phyloP scores from a whole-genome alignment of 1,140 invertebrate species.

The Tachypleus tridentatus region DNA sequence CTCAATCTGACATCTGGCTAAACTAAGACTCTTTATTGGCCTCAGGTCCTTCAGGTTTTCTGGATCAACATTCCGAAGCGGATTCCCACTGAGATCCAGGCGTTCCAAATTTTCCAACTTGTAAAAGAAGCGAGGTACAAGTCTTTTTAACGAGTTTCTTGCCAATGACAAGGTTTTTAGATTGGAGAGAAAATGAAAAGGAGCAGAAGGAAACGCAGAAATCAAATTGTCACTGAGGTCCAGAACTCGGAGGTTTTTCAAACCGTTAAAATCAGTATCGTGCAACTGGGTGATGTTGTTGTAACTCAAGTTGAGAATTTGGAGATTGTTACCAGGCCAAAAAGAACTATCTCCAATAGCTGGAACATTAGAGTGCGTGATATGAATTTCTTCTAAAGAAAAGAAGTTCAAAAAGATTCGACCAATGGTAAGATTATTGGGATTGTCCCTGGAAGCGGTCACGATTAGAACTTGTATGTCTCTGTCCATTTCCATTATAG shows the following conservation, averaged over 20 bases:
- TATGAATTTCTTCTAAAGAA: slow-evolving; percentile 55
- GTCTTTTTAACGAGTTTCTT: slow-evolving; percentile 51
- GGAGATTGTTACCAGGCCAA: slow-evolving; percentile 53
- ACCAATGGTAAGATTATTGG: slow-evolving; percentile 56
- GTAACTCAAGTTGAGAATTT: slow-evolving; percentile 52
- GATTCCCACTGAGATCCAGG: slow-evolving; percentile 60
- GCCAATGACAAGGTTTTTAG: slow-evolving; percentile 52
- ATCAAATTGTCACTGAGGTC: slow-evolving; percentile 39
- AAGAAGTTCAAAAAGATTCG: slow-evolving; percentile 54
- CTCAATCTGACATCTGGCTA: slow-evolving; percentile 30
- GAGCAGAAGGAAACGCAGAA: slow-evolving; percentile 45
- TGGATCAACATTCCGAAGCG: slow-evolving; percentile 55
- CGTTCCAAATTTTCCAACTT: slow-evolving; percentile 48
- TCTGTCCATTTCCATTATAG: slow-evolving; percentile 44
- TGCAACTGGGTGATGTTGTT: slow-evolving; percentile 57
- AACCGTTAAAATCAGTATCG: slow-evolving; percentile 33
- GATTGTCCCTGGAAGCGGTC: slow-evolving; percentile 45
- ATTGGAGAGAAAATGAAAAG: slow-evolving; percentile 51
- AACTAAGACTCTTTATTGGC: slow-evolving; percentile 48
- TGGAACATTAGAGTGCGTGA: slow-evolving; percentile 58
- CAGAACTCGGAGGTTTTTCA: slow-evolving; percentile 34
- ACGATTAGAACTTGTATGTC: slow-evolving; percentile 53
- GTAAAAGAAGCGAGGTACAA: slow-evolving; percentile 53
- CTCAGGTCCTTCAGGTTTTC: slow-evolving; percentile 22
- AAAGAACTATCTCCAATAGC: slow-evolving; percentile 65